Evolutionary conservation across 2,113 vertebrate species (phyloP).

Genomic region (Periophthalmodon schlosseri): DNA sequence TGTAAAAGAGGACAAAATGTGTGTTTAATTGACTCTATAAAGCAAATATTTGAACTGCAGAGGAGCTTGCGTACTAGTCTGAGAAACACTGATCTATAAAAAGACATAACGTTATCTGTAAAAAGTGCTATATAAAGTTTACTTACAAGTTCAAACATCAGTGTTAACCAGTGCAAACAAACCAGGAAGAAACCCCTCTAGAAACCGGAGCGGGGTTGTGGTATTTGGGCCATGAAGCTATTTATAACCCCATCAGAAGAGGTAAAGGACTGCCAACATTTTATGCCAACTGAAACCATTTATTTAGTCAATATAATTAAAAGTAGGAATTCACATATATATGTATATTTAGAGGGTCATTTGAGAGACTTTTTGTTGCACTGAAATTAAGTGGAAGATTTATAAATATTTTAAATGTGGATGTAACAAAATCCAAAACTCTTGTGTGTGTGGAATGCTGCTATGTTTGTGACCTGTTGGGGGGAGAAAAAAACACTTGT

Average conservation of each 20-base stretch:
- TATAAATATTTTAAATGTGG: neutral
- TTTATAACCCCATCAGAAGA: slow-evolving; percentile 62
- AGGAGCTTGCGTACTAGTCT: too few relatives aligned
- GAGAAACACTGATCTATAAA: neutral
- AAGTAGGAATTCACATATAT: neutral
- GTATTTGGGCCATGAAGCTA: slow-evolving; percentile 71
- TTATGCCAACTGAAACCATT: slow-evolving; percentile 3
- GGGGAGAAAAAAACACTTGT: too few relatives aligned
- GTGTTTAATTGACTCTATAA: too few relatives aligned
- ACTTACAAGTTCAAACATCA: neutral
- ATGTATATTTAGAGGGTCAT: neutral
- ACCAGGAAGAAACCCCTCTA: slow-evolving; percentile 22
- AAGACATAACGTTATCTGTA: neutral
- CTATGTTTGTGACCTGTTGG: neutral
- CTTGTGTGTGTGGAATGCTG: too few relatives aligned
- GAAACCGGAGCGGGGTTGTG: slow-evolving; percentile 68
- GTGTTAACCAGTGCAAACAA: neutral
- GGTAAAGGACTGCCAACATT: slow-evolving; percentile 17
- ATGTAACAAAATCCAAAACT: neutral
- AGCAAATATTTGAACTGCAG: too few relatives aligned
- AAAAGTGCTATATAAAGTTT: too few relatives aligned
- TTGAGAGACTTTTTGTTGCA: neutral
- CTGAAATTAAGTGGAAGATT: neutral
- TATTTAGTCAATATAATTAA: neutral
- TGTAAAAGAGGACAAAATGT: too few relatives aligned